phyloP scores from a whole-genome alignment of 1,140 invertebrate species.

The Galendromus occidentalis region DNA sequence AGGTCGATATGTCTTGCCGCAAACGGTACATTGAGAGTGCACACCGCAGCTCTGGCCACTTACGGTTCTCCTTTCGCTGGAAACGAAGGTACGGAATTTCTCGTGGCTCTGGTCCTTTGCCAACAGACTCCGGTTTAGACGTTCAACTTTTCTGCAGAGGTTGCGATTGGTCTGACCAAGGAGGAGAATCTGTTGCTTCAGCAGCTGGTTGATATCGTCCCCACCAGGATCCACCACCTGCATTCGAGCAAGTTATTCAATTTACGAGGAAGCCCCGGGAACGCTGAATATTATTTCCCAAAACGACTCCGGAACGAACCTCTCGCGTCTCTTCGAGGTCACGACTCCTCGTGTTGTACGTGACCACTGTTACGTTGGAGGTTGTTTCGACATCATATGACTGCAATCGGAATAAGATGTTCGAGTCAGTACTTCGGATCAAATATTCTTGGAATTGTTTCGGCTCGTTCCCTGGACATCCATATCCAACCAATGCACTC shows the following conservation, averaged over 20 bases:
- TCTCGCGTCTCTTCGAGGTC: conserved; percentile 8
- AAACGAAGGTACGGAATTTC: not conserved
- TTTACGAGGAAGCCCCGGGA: not conserved
- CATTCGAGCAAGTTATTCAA: no score
- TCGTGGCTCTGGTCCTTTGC: not conserved
- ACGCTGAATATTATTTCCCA: not conserved
- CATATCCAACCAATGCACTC: not conserved
- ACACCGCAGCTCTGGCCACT: not conserved
- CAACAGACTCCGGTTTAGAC: not conserved
- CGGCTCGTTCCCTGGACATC: not conserved
- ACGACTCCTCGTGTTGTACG: not conserved
- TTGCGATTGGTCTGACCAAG: not conserved
- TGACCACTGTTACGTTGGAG: not conserved
- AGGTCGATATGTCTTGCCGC: no score
- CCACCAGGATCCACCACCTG: not conserved
- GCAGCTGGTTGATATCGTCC: not conserved
- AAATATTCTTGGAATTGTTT: not conserved
- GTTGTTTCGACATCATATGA: conserved; percentile 9
- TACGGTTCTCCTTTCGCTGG: not conserved
- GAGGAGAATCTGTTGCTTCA: not conserved
- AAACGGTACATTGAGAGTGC: no score
- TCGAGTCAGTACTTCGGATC: not conserved
- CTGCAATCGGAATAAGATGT: not conserved
- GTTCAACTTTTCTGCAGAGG: not conserved
- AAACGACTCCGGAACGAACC: no score